Base-by-base conservation (phyloP, 2,113 vertebrate species). In the Platanista minor region DNA sequence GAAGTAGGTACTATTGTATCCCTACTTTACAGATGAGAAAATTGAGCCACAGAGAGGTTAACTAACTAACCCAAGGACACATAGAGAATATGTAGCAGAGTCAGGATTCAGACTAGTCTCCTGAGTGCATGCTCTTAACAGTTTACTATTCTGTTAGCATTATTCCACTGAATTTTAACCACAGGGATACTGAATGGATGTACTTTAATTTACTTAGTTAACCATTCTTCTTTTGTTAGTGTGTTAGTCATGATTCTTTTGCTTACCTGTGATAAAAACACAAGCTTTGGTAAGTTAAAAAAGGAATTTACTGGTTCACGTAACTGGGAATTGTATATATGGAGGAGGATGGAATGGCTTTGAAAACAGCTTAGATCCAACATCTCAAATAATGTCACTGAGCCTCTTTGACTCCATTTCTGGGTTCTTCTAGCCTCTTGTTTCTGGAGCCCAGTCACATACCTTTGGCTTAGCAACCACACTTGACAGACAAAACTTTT, bases 401-500 rank as follows among this genome's bases (percentile, higher is more conserved):
- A 36, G 13, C 61, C 21, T 92, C 3, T 80, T 49, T 77, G 46
- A 71, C 61, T 81, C 61, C n/a, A 46, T 94, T 92, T 87, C 39
- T 75, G 81, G 6, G 12, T 87, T 95, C 66, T 95, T 81, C 57
- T 93, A 52, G 27, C 27, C 20, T 91, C 31, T 96, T 96, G 43
- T 11, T 97, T 71, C 43, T 93, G 43, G n/a, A 94, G 23, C 23
- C 46, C 41, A 78, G 74, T 54, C 13, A 39, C 39, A 46, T n/a
- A 75, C 25, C 41, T 94, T 80, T 77, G 93, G 39, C 5, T 52
- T 96, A 75, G 67, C 59, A 96, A 88, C 46, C 36, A 80, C 43
- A 78, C 8, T 89, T 96, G 72, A 90, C 95, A 96, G 75, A 93
- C 36, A 81, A 0, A 0, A 39, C 66, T 92, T 69, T 86, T 96